Base-by-base conservation (phyloP, 2,797 vertebrate genomes). In the Carapus acus region DNA sequence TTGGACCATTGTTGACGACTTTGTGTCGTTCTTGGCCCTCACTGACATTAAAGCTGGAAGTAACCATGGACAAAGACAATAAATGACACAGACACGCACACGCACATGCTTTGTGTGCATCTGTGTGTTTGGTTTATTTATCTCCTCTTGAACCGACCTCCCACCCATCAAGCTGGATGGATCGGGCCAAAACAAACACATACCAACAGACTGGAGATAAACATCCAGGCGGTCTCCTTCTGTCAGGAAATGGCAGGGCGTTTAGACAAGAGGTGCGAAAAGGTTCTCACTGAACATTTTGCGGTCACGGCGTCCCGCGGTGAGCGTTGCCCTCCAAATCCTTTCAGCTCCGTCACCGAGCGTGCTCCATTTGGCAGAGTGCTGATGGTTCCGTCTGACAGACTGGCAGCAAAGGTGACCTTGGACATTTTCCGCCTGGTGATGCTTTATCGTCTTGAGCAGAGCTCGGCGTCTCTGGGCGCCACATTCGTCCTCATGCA, bases 131-230 rank as follows among this genome's bases (percentile, higher is more conserved):
- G 53, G 67, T 56, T 69, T 64, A 67, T 72, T 72, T 74, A 73
- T 65, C 61, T 62, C 50, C 65, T 63, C 69, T 41, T 66, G 50
- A 2, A 42, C 54, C 62, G 56, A 71, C 74, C 43, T 52, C 13
- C 47, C 59, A 58, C 65, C 18, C 59, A 53, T 41, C 22, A 18
- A 68, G 73, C 63, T 62, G 21, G 69, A 54, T 61, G 69, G 65
- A 54, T 21, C 64, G 48, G 56, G 57, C 65, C n/a, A 68, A 49
- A 60, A 57, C 34, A 54, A 67, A 68, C 67, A 65, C 68, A 63
- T 57, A 37, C 62, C 72, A 78, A 11, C 3, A 67, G 51, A 55
- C 24, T 13, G 36, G n/a, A 76, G 77, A 82, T 77, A 78, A 84
- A 73, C 64, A 76, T 75, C 74, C 75, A 46, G 66, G 44, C 57